A percentile compares a stretch with the other conserved stretches of the same genome.
Evolutionary conservation across 2,888 invertebrate species (phyloP).

Genomic region (Drosophila longiperda): DNA sequence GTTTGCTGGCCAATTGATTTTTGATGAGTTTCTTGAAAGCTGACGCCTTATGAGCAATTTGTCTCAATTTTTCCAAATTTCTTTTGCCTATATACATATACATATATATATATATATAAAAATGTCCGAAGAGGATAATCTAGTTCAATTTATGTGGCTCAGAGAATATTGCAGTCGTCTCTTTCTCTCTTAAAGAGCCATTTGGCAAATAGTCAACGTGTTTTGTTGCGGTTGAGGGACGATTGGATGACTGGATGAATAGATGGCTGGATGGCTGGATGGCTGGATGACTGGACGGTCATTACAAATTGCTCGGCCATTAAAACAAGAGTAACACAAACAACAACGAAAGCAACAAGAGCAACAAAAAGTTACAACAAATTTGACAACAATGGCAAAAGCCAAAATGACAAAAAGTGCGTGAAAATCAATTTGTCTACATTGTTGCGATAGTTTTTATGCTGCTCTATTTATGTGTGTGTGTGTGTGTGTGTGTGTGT

Average conservation of each 20-base stretch:
- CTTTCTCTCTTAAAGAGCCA: constrained; percentile 5
- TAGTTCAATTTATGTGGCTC: constrained; percentile 8
- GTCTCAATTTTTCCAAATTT: constrained; percentile 8
- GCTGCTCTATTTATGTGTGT: constrained; percentile 24
- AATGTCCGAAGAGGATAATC: constrained; percentile 12
- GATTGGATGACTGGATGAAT: neutral
- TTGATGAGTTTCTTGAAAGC: constrained; percentile 37
- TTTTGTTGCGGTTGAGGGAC: constrained; percentile 42
- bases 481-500: neutral
- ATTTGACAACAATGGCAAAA: constrained; percentile 36
- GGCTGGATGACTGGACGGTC: constrained; percentile 4
- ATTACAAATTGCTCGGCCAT: constrained; percentile 55
- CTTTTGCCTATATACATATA: neutral
- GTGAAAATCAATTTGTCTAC: constrained; percentile 64
- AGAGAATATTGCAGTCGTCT: constrained; percentile 18
- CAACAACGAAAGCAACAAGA: constrained; percentile 11
- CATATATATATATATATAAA: neutral
- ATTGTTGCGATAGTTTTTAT: constrained; percentile 51
- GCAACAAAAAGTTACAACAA: constrained; percentile 17
- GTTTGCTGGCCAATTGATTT: constrained; percentile 41
- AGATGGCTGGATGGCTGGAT: constrained; percentile 17
- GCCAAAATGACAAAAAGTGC: constrained; percentile 56
- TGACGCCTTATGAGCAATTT: constrained; percentile 33
- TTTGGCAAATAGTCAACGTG: constrained; percentile 49
- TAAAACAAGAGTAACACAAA: constrained; percentile 39